phyloP scores from a whole-genome alignment of 2,888 invertebrate species.

The Epinotia bilunana region DNA sequence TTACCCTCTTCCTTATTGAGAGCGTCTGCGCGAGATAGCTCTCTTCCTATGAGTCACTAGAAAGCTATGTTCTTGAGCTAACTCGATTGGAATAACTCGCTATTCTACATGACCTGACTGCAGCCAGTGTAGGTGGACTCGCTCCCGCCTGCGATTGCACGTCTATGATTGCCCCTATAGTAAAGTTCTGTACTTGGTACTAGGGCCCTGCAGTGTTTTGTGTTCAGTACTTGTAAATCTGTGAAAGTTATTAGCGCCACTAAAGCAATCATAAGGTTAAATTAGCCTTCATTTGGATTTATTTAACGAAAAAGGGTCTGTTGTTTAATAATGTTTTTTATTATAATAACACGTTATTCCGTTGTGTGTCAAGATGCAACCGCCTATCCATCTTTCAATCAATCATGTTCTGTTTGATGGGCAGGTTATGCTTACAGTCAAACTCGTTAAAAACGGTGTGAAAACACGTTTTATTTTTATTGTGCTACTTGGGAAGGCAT shows the following conservation, averaged over 20 bases:
- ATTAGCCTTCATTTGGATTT: slow-evolving; percentile 22
- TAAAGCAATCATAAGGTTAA: not conserved
- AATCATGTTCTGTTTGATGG: slow-evolving; percentile 47
- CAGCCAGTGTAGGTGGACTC: slow-evolving; percentile 65
- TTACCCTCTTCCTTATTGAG: slow-evolving; percentile 85
- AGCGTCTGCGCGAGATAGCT: slow-evolving; percentile 82
- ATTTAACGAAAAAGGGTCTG: slow-evolving; percentile 34
- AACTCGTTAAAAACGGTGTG: slow-evolving; percentile 40
- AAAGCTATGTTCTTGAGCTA: slow-evolving; percentile 80
- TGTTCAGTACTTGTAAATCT: slow-evolving; percentile 1
- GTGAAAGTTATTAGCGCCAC: not conserved
- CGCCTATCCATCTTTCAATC: slow-evolving; percentile 66
- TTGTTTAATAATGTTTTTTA: slow-evolving; percentile 41
- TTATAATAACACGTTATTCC: slow-evolving; percentile 46
- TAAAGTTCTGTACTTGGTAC: not conserved
- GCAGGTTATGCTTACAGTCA: slow-evolving; percentile 43
- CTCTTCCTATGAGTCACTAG: slow-evolving; percentile 84
- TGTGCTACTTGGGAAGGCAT: slow-evolving; percentile 43
- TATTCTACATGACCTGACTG: slow-evolving; percentile 59
- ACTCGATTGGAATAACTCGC: slow-evolving; percentile 76
- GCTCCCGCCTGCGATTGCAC: slow-evolving; percentile 52
- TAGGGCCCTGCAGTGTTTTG: slow-evolving; percentile 4
- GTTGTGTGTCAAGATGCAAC: slow-evolving; percentile 54
- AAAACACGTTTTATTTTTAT: slow-evolving; percentile 37
- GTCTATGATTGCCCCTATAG: slow-evolving; percentile 18